Evolutionary conservation across 2,888 invertebrate genomes (phyloP), one percentile per base, ranked within the genome.

Genomic region (Cephonodes hylas): DNA sequence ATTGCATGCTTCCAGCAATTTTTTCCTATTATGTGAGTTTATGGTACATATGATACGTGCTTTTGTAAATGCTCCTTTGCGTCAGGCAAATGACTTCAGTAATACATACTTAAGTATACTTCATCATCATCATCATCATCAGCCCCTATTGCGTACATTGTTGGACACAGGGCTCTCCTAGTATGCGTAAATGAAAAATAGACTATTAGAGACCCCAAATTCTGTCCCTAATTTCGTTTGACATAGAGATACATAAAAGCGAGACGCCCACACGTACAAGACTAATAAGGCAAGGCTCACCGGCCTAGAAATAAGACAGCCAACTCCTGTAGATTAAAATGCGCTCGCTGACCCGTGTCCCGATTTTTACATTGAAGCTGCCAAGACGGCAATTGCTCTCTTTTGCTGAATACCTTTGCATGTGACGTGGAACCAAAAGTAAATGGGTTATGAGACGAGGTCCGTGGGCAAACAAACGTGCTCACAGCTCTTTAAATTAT

Each of bases 341-440:
- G 53, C 8, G 31, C 53, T 8, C 31, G 27, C 53, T 53, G 53
- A 53, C 53, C 53, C 18, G 31, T 46, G 23, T 31, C 15, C 60
- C 5, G 34, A 45, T 31, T 60, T 31, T 44, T 61, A 18, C 18
- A 31, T 18, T 15, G 48, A 53, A 10, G 53, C 27, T 31, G 31
- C 53, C 31, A 31, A 53, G 64, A 18, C 31, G 31, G 31, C 48
- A 53, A 53, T 53, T 53, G 31, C 53, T 53, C 27, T 53, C 53
- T 27, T 53, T 53, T 53, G 31, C 18, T 53, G 48, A 48, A 53
- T 53, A 18, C 18, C 18, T 20, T 18, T 53, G 15, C 5, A 23
- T 46, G 13, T 25, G 46, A 23, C 45, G 45, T 22, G 20, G 6
- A 15, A 25, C 18, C 10, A 3, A 27, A 7, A 34, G 34, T 34